Conservation (phyloP, 2,797 vertebrate genomes). For the Myripristis murdjan region DNA sequence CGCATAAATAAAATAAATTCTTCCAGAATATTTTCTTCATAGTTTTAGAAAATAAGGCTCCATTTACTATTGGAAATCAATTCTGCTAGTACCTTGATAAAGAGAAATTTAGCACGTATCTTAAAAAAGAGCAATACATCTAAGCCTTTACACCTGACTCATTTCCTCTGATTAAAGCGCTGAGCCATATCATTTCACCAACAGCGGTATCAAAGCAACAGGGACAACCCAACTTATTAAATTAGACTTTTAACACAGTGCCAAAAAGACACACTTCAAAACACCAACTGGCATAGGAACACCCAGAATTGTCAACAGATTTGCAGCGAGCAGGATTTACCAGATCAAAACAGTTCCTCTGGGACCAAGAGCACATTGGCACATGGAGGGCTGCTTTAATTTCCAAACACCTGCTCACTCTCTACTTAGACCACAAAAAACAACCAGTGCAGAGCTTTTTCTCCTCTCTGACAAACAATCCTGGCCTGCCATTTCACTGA, state of each 20-base stretch:
- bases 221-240: conserved; percentile 48
- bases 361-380: conserved; percentile 46
- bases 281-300: conserved; percentile 54
- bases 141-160: background rate
- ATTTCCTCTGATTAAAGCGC: conserved; percentile 24
- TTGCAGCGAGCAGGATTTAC: conserved; percentile 58
- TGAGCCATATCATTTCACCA: conserved; percentile 45
- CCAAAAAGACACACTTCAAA: conserved; percentile 56
- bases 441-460: conserved; percentile 43
- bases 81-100: background rate
- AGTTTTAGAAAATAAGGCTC: background rate
- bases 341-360: conserved; percentile 53
- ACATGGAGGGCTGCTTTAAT: conserved; percentile 56
- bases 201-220: conserved; percentile 29
- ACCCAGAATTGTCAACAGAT: conserved; percentile 57
- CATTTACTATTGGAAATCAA: background rate
- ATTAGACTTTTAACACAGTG: conserved; percentile 48
- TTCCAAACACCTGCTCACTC: conserved; percentile 74
- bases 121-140: conserved; percentile 7
- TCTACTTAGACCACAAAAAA: conserved; percentile 51
- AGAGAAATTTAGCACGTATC: background rate
- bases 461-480: conserved; percentile 57
- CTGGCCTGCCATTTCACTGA: conserved; percentile 57
- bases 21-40: background rate
- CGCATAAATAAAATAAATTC: background rate